A percentile compares a stretch with the other conserved stretches of the same genome.
These are phyloP conservation scores for Seira sanloemensis DNA, from an alignment of 2,888 invertebrate genomes.

Conservation along the genomic window DNA sequence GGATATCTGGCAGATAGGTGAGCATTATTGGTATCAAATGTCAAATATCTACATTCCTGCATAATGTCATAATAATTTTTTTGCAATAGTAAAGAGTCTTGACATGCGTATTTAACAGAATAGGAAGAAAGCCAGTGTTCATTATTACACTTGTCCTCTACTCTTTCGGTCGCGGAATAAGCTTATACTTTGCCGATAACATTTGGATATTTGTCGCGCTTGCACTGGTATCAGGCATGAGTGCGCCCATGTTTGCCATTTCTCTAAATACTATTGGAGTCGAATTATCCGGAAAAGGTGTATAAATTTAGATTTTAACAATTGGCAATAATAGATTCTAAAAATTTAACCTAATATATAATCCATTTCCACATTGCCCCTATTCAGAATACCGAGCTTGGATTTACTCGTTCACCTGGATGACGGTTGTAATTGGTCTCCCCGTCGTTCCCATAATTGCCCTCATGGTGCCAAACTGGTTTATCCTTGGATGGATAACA, in stretches of 20 bases:
- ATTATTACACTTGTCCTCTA: slow-evolving; percentile 77
- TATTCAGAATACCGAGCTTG: slow-evolving; percentile 64
- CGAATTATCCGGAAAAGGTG: slow-evolving; percentile 69
- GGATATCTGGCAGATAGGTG: slow-evolving; percentile 66
- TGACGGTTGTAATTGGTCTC: slow-evolving; percentile 66
- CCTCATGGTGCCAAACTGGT: slow-evolving; percentile 5
- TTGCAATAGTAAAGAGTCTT: too few relatives aligned
- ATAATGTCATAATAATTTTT: too few relatives aligned
- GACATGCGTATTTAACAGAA: slow-evolving; percentile 76
- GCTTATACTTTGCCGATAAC: slow-evolving; percentile 60
- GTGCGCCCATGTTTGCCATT: slow-evolving; percentile 68
- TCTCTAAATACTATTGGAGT: slow-evolving; percentile 64
- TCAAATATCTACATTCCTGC: too few relatives aligned
- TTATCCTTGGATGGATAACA: slow-evolving; percentile 27
- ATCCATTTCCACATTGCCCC: too few relatives aligned
- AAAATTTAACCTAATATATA: background rate
- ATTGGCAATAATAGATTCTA: too few relatives aligned
- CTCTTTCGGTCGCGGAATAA: slow-evolving; percentile 47
- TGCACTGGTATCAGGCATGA: slow-evolving; percentile 62
- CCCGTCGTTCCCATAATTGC: slow-evolving; percentile 52
- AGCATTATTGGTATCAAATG: too few relatives aligned
- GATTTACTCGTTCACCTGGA: slow-evolving; percentile 65
- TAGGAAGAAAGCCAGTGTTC: slow-evolving; percentile 78
- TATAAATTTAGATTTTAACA: too few relatives aligned
- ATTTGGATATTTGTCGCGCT: slow-evolving; percentile 55